phyloP scores from a whole-genome alignment of 2,797 vertebrate species.

The Melanotaenia pygmaea region DNA sequence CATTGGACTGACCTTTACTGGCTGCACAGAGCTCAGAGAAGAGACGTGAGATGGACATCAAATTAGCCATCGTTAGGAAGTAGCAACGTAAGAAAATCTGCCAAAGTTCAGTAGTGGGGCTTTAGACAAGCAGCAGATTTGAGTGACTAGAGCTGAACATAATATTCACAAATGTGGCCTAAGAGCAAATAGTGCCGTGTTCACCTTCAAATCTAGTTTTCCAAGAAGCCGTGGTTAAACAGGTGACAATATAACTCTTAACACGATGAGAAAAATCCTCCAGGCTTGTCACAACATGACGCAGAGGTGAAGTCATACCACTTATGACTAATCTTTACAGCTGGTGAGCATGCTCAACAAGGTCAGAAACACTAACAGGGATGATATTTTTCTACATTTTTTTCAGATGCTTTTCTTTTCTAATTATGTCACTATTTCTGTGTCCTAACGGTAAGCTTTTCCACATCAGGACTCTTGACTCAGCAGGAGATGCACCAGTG shows the following conservation, averaged over 20 bases:
- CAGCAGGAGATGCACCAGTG: neutral
- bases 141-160: conserved; percentile 5
- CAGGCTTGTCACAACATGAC: neutral
- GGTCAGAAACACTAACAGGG: neutral
- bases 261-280: conserved; percentile 1
- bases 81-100: no score
- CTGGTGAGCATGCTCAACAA: neutral
- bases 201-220: neutral
- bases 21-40: no score
- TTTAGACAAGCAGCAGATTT: no score
- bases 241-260: conserved; percentile 1
- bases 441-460: neutral
- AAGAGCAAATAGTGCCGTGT: no score
- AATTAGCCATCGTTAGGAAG: no score
- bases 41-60: no score
- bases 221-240: conserved; percentile 1
- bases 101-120: no score
- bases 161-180: no score
- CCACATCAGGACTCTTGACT: neutral
- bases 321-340: conserved; percentile 10
- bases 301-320: conserved; percentile 12
- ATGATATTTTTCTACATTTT: no score
- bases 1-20: no score
- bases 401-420: neutral
- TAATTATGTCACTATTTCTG: neutral